These are phyloP conservation scores for Zaprionus capensis DNA, from an alignment of 1,140 invertebrate genomes.

Conservation along the genomic window DNA sequence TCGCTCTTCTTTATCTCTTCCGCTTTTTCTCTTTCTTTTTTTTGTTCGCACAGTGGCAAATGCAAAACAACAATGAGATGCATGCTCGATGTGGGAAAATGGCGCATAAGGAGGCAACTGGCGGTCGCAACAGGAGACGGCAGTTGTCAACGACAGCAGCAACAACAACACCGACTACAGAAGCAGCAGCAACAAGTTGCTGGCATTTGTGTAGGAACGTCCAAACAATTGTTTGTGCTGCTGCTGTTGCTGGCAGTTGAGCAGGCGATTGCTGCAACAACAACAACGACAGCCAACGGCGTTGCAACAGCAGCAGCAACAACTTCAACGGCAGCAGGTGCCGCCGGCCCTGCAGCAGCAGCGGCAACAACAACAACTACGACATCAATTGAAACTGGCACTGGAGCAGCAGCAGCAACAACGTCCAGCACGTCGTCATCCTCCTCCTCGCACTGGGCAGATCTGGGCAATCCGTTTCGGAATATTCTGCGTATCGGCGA, in stretches of 20 bases:
- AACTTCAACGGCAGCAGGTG: constrained; percentile 37
- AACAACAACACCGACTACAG: constrained; percentile 12
- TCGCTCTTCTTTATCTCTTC: constrained; percentile 17
- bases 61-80: constrained; percentile 84
- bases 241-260: constrained; percentile 58
- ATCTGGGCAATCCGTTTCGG: constrained; percentile 57
- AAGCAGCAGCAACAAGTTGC: constrained; percentile 55
- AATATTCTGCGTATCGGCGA: constrained; percentile 75
- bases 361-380: constrained; percentile 70
- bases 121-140: constrained; percentile 26
- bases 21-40: constrained; percentile 2
- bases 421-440: constrained; percentile 19
- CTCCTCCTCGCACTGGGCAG: constrained; percentile 38
- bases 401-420: constrained; percentile 21
- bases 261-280: constrained; percentile 84
- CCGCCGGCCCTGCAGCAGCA: constrained; percentile 85
- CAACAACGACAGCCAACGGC: constrained; percentile 82
- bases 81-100: constrained; percentile 90
- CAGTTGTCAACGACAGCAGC: constrained; percentile 57
- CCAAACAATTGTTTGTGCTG: constrained; percentile 39
- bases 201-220: constrained; percentile 45
- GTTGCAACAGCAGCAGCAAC: constrained; percentile 62
- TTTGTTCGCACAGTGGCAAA: constrained; percentile 57
- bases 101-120: constrained; percentile 81
- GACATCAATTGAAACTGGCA: constrained; percentile 19